Evolutionary conservation across 2,888 invertebrate species (phyloP), one percentile per base, ranked within the genome.

Genomic region (Microctonus hyperodae): DNA sequence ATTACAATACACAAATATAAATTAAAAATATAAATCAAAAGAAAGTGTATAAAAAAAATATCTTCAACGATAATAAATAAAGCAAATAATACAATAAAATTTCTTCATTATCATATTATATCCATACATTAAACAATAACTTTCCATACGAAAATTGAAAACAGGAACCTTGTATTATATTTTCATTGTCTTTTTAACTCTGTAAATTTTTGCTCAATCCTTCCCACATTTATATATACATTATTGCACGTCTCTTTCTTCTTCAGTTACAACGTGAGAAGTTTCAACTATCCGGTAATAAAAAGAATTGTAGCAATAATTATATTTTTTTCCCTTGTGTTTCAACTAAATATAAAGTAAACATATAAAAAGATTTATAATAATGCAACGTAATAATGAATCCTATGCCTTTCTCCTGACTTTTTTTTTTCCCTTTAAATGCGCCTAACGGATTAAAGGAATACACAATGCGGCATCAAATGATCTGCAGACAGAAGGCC

Each of bases 201-300:
- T 10, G n/a, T 25, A 22, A 10, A 3, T 33, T 37, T 37, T 53
- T 62, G 62, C 53, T 25, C 37, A 51, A 62, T 51, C 20, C 23
- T 55, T 62, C 62, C 37, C 62, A 62, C 62, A 53, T 53, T 37
- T 37, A 7, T 33, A 1, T 56, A 33, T 11, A 31, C n/a, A n/a
- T n/a, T 10, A 56, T 33, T 6, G 20, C 20, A 28, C 10, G 16
- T 25, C 2, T 16, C 4, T 55, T 9, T 11, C 31, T 13, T 11
- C 13, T 25, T 13, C 11, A 53, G 4, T 7, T 53, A 25, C 33
- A 53, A 53, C 53, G 53, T 62, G 62, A 62, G 53, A 62, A 33
- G 13, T 53, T 61, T 9, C 9, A 20, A 62, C 6, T 22, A 20
- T 22, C 6, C 13, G 13, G 20, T 11, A 31, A 33, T 31, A 50